Conservation (phyloP, 2,888 invertebrate genomes). For the Lacanobia wlatinum region DNA sequence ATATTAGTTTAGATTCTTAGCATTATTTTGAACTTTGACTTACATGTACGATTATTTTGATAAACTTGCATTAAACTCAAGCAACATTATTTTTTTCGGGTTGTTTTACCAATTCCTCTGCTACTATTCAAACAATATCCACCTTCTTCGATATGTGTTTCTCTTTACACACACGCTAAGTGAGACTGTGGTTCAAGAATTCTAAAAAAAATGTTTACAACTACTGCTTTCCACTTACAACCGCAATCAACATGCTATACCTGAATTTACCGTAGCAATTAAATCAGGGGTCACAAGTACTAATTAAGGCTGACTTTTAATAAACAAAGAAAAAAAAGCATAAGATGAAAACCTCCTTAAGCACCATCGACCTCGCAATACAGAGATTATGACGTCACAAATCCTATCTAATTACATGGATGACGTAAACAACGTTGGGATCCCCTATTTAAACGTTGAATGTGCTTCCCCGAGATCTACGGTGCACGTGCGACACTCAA, state of each 20-base stretch:
- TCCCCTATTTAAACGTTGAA: conserved; percentile 86
- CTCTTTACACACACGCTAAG: background rate
- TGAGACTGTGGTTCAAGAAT: background rate
- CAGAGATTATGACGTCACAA: conserved; percentile 64
- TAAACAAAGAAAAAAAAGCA: conserved; percentile 24
- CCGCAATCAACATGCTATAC: conserved; percentile 27
- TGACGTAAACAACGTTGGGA: conserved; percentile 81
- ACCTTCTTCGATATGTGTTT: background rate
- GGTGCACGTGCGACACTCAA: conserved; percentile 89
- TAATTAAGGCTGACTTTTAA: conserved; percentile 50
- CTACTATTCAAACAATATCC: background rate
- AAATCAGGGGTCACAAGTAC: conserved; percentile 28
- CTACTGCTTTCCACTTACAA: conserved; percentile 18
- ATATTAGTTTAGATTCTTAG: too few relatives aligned
- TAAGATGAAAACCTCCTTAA: conserved; percentile 31
- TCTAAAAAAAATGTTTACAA: conserved; percentile 16
- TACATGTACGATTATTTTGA: too few relatives aligned
- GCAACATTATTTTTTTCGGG: too few relatives aligned
- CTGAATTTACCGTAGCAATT: conserved; percentile 42
- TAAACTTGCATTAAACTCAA: too few relatives aligned
- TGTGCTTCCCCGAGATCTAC: conserved; percentile 81
- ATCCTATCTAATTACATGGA: conserved; percentile 72
- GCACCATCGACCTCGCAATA: conserved; percentile 67
- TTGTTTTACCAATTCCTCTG: background rate
- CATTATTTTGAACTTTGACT: too few relatives aligned